These are phyloP conservation scores for Phrynocephalus versicolor DNA, from an alignment of 2,113 vertebrate genomes.

Conservation along the genomic window DNA sequence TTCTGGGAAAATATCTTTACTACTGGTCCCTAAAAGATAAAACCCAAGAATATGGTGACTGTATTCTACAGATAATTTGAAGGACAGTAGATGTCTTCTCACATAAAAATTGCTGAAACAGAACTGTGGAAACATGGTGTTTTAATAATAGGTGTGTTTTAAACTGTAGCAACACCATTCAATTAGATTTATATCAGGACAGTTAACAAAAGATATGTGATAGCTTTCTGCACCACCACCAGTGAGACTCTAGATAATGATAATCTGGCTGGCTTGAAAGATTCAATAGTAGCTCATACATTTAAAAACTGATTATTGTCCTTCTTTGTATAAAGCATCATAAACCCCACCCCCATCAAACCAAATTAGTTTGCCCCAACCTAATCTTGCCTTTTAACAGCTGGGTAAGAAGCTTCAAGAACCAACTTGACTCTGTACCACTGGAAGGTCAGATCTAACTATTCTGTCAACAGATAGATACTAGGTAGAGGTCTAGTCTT, in stretches of 20 bases:
- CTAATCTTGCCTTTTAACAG: constrained; percentile 24
- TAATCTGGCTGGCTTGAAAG: background rate
- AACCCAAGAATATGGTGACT: background rate
- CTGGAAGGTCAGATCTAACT: constrained; percentile 65
- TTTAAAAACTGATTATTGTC: background rate
- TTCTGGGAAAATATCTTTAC: background rate
- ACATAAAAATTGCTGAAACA: background rate
- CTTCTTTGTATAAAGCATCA: constrained; percentile 13
- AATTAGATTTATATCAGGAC: background rate
- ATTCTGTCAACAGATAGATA: constrained; percentile 70
- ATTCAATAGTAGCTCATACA: background rate
- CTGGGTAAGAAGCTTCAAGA: constrained; percentile 50
- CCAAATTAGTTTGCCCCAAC: background rate
- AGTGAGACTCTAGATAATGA: background rate
- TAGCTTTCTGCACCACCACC: background rate
- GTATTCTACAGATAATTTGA: background rate
- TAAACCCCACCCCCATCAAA: constrained; percentile 8
- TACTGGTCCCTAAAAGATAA: background rate
- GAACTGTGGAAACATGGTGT: background rate
- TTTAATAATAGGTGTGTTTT: too few relatives aligned
- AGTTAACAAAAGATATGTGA: background rate
- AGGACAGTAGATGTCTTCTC: background rate
- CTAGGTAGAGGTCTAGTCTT: constrained; percentile 53
- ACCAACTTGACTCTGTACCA: constrained; percentile 52
- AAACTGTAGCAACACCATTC: background rate